Evolutionary conservation across 2,113 vertebrate genomes (phyloP), one percentile per base, ranked within the genome.

Genomic region (Drymodes brunneopygia): DNA sequence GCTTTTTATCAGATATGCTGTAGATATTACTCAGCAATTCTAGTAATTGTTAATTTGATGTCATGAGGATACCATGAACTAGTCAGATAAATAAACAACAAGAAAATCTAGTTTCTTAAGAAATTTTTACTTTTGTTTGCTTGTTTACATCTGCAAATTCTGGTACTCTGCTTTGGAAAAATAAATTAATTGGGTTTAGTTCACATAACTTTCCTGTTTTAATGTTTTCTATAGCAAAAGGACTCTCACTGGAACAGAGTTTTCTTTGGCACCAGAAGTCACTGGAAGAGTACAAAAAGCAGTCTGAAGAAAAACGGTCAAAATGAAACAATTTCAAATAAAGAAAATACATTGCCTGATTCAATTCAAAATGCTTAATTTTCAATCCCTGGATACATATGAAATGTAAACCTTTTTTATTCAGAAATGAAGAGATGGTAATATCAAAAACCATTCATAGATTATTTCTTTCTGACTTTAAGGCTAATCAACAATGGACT

Each of bases 221-320:
- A 21, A 53, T 1, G 15, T 67, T 80, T 78, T 61, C 33, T 31
- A 0, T 23, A 56, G 3, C 27, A 38, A 48, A 54, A 64, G 2
- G 19, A 3, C 6, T 66, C 13, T 25, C 50, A 64, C 0, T 44
- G 12, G 19, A 79, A 40, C 7, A 47, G 10, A 50, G 42, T 51
- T 56, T 65, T 81, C 6, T 38, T 66, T 61, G 9, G 2, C 10
- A 28, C 8, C 12, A 47, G 14, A 29, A 64, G 9, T n/a, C 18
- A 47, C 10, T 28, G 13, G 11, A n/a, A 53, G 5, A 9, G 3
- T 57, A 50, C 5, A n/a, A 51, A 66, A 25, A 56, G 15, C 0
- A 1, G 2, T 31, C 15, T 48, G n/a, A 79, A 71, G 7, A 44
- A 58, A 69, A 40, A 7, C 7, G 1, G 1, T 44, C 4, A 79